Conservation (phyloP, 2,797 vertebrate species). For the Cirrhinus molitorella region DNA sequence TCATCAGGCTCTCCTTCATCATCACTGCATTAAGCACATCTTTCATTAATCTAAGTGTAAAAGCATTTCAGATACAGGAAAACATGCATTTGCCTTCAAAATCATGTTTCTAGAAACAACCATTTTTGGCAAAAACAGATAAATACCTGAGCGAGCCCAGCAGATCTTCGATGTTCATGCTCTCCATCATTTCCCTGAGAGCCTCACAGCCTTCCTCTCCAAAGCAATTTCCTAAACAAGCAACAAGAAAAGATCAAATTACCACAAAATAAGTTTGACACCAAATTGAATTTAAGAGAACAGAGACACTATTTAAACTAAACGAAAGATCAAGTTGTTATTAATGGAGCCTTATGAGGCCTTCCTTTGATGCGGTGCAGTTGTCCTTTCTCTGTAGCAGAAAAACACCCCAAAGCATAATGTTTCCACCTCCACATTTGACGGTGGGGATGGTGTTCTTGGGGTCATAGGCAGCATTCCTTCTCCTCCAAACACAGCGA, state of each 20-base stretch:
- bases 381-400: too few species aligned
- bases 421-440: too few species aligned
- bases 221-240: constrained; percentile 86
- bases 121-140: neutral
- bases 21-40: constrained; percentile 75
- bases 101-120: neutral
- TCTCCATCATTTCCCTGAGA: constrained; percentile 86
- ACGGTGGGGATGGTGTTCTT: too few species aligned
- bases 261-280: constrained; percentile 13
- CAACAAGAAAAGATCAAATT: constrained; percentile 39
- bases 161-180: constrained; percentile 82
- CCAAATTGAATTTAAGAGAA: neutral
- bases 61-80: neutral
- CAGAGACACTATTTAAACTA: neutral
- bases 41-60: neutral
- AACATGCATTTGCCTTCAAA: neutral
- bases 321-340: neutral
- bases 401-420: too few species aligned
- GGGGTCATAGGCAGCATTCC: too few species aligned
- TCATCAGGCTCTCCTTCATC: constrained; percentile 84
- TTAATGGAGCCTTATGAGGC: neutral
- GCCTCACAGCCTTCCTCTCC: constrained; percentile 93
- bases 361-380: too few species aligned
- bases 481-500: too few species aligned
- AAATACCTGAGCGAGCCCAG: constrained; percentile 90